Conservation (phyloP, 2,888 invertebrate genomes). For the Brachypalpus laphriformis region DNA sequence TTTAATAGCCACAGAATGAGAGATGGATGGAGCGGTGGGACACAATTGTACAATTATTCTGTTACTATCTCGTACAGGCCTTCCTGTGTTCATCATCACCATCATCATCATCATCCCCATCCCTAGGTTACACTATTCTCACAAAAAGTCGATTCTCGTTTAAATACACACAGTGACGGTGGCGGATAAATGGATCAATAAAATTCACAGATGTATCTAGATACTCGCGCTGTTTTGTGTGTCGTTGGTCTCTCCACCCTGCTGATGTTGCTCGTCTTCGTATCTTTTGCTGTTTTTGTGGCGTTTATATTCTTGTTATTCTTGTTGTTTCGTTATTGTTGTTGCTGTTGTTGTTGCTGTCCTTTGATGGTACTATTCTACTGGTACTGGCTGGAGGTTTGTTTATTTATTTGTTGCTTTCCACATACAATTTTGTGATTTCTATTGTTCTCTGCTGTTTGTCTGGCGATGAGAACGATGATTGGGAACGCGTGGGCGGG, state of each 20-base stretch:
- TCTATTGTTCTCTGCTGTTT: conserved; percentile 60
- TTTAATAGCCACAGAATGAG: conserved; percentile 29
- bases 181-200: conserved; percentile 74
- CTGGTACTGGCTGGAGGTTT: conserved; percentile 34
- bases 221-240: conserved; percentile 23
- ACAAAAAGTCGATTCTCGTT: conserved; percentile 66
- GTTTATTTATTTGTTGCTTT: conserved; percentile 73
- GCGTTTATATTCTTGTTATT: conserved; percentile 58
- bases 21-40: conserved; percentile 10
- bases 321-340: conserved; percentile 47
- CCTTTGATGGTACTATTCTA: conserved; percentile 18
- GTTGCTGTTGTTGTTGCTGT: conserved; percentile 26
- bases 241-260: background rate
- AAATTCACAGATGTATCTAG: conserved; percentile 72
- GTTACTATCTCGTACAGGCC: conserved; percentile 50
- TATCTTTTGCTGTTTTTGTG: conserved; percentile 30
- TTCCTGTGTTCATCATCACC: conserved; percentile 61
- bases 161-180: conserved; percentile 65
- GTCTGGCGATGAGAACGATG: conserved; percentile 37
- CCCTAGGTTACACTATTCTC: conserved; percentile 55
- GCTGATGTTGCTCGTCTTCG: background rate
- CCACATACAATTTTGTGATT: conserved; percentile 64
- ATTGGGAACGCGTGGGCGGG: background rate
- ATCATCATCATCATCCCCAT: conserved; percentile 35
- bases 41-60: conserved; percentile 62